These are phyloP conservation scores for Lasiommata megera DNA, from an alignment of 2,888 invertebrate genomes.

Conservation along the genomic window DNA sequence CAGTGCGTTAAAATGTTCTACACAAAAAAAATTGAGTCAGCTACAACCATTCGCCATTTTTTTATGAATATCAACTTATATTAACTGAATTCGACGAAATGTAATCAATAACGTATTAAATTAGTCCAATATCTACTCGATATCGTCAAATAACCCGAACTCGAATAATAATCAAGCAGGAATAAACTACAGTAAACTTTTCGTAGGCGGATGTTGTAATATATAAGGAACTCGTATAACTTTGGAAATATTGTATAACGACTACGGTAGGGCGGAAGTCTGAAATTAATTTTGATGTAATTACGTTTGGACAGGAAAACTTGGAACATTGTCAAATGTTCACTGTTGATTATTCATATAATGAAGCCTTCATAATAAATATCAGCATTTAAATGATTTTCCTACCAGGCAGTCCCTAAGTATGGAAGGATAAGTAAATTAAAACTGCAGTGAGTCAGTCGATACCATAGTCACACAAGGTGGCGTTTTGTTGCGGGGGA, in stretches of 20 bases:
- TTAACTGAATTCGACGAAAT: too few species aligned
- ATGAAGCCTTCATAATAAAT: neutral
- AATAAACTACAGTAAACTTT: conserved; percentile 14
- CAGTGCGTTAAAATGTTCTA: too few species aligned
- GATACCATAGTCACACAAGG: too few species aligned
- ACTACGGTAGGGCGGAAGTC: conserved; percentile 3
- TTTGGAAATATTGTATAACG: conserved; percentile 16
- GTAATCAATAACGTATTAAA: neutral
- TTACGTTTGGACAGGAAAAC: conserved; percentile 7
- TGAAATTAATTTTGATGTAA: conserved; percentile 8
- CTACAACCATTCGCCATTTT: too few species aligned
- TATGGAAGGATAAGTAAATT: too few species aligned
- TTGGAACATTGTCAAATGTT: conserved; percentile 3
- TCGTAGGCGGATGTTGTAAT: neutral
- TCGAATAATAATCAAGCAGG: conserved; percentile 16
- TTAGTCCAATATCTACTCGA: neutral
- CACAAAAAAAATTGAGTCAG: too few species aligned
- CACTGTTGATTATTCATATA: neutral
- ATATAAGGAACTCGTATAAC: neutral
- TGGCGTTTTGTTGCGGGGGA: too few species aligned
- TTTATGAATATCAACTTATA: too few species aligned
- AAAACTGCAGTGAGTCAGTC: too few species aligned
- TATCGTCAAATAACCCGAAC: conserved; percentile 5
- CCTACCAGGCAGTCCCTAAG: too few species aligned
- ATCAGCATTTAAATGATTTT: too few species aligned